Percentiles rank a stretch among this genome's conserved stretches.
Evolutionary conservation across 64 coral and sea anemone genomes (phyloP).

Genomic region (Actinia tenebrosa): DNA sequence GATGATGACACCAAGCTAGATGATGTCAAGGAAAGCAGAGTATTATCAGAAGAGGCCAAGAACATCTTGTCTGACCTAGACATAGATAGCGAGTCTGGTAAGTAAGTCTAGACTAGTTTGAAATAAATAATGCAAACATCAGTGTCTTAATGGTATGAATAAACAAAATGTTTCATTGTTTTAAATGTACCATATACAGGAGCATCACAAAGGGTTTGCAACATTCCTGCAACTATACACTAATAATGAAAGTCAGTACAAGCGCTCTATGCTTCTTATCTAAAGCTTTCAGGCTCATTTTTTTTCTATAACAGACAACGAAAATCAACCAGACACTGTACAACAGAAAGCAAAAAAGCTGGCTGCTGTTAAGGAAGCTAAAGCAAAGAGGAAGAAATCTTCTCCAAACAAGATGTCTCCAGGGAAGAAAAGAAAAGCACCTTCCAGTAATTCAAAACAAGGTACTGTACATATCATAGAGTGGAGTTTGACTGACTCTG

Average conservation of each 20-base stretch:
- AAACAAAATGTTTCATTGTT: too few relatives aligned
- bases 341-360: not conserved
- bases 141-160: too few relatives aligned
- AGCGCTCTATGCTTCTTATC: too few relatives aligned
- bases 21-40: conserved; percentile 51
- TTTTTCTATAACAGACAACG: not conserved
- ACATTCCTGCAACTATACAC: too few relatives aligned
- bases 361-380: not conserved
- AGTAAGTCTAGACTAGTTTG: not conserved
- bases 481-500: too few relatives aligned
- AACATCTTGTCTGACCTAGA: conserved; percentile 81
- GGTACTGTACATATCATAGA: not conserved
- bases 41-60: conserved; percentile 66
- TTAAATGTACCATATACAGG: too few relatives aligned
- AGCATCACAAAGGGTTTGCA: too few relatives aligned
- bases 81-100: conserved; percentile 65
- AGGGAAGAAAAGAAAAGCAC: conserved; percentile 61
- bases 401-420: conserved; percentile 1
- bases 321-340: not conserved
- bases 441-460: conserved; percentile 14
- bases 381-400: conserved; percentile 8
- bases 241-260: too few relatives aligned
- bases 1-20: conserved; percentile 1
- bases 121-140: not conserved
- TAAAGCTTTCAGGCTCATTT: not conserved